Percentiles rank a stretch among this genome's conserved stretches.
Conservation (phyloP, 2,113 vertebrate species). For the Turdus rufiventris region DNA sequence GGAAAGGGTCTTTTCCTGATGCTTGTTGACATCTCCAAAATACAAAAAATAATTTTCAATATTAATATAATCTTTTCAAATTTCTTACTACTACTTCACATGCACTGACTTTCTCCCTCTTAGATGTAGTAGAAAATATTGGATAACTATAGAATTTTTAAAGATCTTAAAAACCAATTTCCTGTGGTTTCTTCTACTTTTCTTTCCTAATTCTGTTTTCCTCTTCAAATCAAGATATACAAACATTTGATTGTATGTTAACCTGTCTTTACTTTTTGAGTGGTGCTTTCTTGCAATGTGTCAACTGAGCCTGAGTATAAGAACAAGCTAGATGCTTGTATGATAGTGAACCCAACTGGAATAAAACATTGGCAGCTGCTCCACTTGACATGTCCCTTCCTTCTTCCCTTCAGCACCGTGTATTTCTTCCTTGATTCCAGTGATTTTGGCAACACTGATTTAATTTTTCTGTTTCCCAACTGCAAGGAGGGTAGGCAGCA, state of each 20-base stretch:
- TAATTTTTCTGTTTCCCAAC: not conserved
- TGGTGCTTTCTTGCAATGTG: not conserved
- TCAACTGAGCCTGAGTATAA: not conserved
- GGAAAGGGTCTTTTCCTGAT: not conserved
- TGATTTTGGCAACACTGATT: not conserved
- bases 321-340: not conserved
- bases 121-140: not conserved
- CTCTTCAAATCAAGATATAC: not conserved
- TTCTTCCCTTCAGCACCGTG: not conserved
- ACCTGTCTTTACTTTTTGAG: not conserved
- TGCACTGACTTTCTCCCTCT: not conserved
- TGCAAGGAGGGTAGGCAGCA: accelerated
- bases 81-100: not conserved
- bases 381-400: not conserved
- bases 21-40: not conserved
- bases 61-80: not conserved
- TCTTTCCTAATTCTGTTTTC: not conserved
- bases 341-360: not conserved
- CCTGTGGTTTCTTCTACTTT: not conserved
- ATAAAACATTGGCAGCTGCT: not conserved
- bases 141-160: not conserved
- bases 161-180: not conserved
- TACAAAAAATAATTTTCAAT: not conserved
- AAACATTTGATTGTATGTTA: not conserved
- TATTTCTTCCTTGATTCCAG: not conserved